Conservation (phyloP, 2,888 invertebrate genomes). For the Nephrotoma flavescens region DNA sequence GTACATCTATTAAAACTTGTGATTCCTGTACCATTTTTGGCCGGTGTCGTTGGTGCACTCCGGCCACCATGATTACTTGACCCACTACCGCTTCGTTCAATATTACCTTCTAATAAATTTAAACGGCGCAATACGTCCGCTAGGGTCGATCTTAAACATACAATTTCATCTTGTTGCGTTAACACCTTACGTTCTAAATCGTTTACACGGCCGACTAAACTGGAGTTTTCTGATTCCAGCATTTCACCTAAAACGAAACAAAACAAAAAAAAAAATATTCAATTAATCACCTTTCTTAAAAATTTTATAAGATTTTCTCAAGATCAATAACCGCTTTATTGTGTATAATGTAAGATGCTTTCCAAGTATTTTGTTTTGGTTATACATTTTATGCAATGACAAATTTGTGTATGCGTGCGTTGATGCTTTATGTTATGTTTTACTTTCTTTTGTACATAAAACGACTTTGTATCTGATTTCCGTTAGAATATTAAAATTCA, state of each 20-base stretch:
- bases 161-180: slow-evolving; percentile 81
- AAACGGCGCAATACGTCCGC: slow-evolving; percentile 79
- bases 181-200: slow-evolving; percentile 77
- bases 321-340: background rate
- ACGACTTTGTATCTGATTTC: background rate
- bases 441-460: background rate
- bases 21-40: slow-evolving; percentile 14
- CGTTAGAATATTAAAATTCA: background rate
- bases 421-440: background rate
- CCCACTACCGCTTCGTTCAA: slow-evolving; percentile 18
- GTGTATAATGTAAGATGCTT: background rate
- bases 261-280: background rate
- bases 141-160: slow-evolving; percentile 77
- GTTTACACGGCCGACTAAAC: slow-evolving; percentile 67
- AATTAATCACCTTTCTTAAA: background rate
- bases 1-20: slow-evolving; percentile 16
- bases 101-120: slow-evolving; percentile 48
- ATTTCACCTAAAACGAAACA: slow-evolving; percentile 61
- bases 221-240: slow-evolving; percentile 72
- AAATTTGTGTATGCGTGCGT: background rate
- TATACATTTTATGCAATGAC: background rate
- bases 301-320: background rate
- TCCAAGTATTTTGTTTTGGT: background rate
- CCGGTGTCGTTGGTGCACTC: slow-evolving; percentile 16
- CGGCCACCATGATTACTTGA: slow-evolving; percentile 8